Conservation (phyloP, 2,888 invertebrate species). For the Scrobipalpa atriplicella region DNA sequence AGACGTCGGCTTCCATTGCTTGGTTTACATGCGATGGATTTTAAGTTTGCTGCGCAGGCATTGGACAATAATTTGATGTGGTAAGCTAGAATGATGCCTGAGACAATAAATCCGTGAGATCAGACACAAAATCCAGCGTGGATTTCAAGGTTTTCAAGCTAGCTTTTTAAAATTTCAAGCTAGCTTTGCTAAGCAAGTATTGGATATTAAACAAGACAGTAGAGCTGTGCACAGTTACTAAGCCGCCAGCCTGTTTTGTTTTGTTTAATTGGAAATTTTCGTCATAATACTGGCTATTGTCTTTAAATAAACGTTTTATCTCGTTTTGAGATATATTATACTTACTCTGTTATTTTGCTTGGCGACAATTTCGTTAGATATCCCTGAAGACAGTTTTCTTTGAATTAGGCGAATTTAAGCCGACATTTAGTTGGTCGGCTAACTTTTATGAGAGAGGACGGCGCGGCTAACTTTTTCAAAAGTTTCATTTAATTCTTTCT, state of each 20-base stretch:
- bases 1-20: no score
- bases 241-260: slow-evolving; percentile 61
- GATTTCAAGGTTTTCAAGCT: no score
- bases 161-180: no score
- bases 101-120: no score
- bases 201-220: not conserved
- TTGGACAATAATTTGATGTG: no score
- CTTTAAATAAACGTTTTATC: slow-evolving; percentile 49
- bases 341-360: slow-evolving; percentile 36
- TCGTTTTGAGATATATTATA: slow-evolving; percentile 39
- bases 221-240: slow-evolving; percentile 31
- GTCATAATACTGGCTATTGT: slow-evolving; percentile 66
- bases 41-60: no score
- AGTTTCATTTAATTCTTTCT: slow-evolving; percentile 15
- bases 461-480: not conserved
- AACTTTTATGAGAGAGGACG: not conserved
- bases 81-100: no score
- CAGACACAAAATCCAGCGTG: no score
- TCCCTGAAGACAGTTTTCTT: not conserved
- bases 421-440: not conserved
- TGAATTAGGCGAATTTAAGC: not conserved
- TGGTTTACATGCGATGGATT: no score
- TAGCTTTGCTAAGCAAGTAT: not conserved
- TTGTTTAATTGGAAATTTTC: slow-evolving; percentile 77
- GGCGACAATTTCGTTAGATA: not conserved